Evolutionary conservation across 2,113 vertebrate genomes (phyloP), one percentile per base, ranked within the genome.

Genomic region (Puffinus mauretanicus): DNA sequence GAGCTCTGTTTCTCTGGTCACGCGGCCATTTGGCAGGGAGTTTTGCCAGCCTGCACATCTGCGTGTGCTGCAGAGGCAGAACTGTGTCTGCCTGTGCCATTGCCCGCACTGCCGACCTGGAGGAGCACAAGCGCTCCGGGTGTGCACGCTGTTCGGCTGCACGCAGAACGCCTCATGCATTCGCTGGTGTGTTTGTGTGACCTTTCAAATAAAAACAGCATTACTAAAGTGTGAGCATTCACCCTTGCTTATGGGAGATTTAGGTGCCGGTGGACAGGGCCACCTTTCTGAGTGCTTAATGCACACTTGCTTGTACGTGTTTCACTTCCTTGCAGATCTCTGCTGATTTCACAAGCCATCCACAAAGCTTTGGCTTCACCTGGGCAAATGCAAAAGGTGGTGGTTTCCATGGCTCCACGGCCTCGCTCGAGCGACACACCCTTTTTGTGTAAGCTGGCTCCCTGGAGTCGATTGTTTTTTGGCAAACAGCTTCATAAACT

Each of bases 391-490:
- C 84, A 96, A 86, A 98, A 97, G 97, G 97, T 97, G 97, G 93
- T 92, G 97, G 98, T 98, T 98, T 98, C 98, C 98, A 97, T 98
- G 97, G 98, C 96, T 98, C 96, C 96, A 86, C 51, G 32, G 94
- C 90, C 97, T 98, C 70, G 46, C 96, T 85, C 21, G 66, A 88
- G 94, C 4, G 97, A 97, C 98, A 98, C 98, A 89, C 98, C 98
- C 98, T 98, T 97, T 98, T 96, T 98, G 97, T 98, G 96, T 98
- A 98, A 98, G 97, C 97, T 97, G 96, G 96, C 97, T 98, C 98
- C 97, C 98, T 94, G 78, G 96, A 98, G 98, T 97, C 96, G 88
- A 97, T 98, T 98, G 98, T 97, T 98, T 98, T 98, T 98, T 98
- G 98, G 98, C 98, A 98, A 97, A 94, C 92, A 79, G 95, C 96